A percentile compares a stretch with the other conserved stretches of the same genome.
Evolutionary conservation across 1,140 invertebrate species (phyloP).

Genomic region (Ostrea denselamellosa): DNA sequence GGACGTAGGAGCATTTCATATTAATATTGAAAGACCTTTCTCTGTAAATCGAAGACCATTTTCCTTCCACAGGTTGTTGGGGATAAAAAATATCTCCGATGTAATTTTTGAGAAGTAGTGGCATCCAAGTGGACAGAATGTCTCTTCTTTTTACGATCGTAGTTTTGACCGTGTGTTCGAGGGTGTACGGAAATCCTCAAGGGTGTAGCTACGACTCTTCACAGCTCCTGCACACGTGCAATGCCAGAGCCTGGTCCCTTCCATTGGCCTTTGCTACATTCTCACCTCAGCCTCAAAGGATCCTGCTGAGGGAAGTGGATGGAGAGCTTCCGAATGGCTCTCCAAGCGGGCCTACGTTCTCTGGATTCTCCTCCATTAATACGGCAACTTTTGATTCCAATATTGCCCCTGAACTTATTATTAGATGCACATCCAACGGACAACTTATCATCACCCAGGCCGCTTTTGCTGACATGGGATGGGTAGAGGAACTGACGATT

Average conservation of each 20-base stretch:
- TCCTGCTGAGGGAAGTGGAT: conserved; percentile 55
- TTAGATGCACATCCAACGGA: conserved; percentile 47
- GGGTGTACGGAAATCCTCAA: conserved; percentile 17
- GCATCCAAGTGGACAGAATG: conserved; percentile 14
- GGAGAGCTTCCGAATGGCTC: conserved; percentile 46
- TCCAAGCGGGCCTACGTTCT: conserved; percentile 51
- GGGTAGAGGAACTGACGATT: conserved; percentile 48
- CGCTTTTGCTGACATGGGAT: conserved; percentile 49
- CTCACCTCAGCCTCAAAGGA: conserved; percentile 52
- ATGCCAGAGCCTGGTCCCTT: conserved; percentile 43
- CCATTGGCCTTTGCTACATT: conserved; percentile 54
- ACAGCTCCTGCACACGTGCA: conserved; percentile 45
- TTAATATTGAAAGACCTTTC: conserved; percentile 3
- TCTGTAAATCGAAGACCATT: neutral
- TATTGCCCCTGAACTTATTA: conserved; percentile 47
- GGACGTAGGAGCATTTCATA: neutral
- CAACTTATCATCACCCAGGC: conserved; percentile 47
- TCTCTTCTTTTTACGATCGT: neutral
- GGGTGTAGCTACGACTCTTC: conserved; percentile 52
- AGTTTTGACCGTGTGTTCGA: conserved; percentile 6
- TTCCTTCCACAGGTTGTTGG: neutral
- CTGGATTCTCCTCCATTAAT: conserved; percentile 53
- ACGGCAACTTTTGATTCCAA: conserved; percentile 57
- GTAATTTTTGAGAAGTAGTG: neutral
- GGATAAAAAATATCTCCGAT: conserved; percentile 35